These are phyloP conservation scores for Dicentrarchus labrax DNA, from an alignment of 2,113 vertebrate species.

Conservation along the genomic window DNA sequence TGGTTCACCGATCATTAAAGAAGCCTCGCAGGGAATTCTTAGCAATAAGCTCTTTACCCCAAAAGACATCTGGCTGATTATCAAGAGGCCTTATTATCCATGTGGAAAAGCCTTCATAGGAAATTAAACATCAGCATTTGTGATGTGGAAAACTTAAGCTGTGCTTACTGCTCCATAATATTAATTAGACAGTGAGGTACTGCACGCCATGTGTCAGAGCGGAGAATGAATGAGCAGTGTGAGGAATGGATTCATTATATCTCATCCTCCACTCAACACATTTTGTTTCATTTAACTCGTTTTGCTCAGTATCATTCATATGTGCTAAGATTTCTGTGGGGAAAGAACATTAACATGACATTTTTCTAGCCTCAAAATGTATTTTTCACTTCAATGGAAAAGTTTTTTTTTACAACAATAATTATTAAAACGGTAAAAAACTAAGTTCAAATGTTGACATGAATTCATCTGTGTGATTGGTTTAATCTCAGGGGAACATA, in stretches of 20 bases:
- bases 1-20: background rate
- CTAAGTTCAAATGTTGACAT: background rate
- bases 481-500: background rate
- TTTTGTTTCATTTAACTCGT: background rate
- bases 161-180: background rate
- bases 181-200: background rate
- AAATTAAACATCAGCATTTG: conserved; percentile 8
- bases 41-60: background rate
- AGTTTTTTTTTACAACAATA: background rate
- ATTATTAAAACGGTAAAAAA: background rate
- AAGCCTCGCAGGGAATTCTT: background rate
- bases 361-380: background rate
- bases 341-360: too few species aligned
- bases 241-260: background rate
- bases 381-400: background rate
- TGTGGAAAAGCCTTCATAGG: conserved; percentile 1
- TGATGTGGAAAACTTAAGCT: background rate
- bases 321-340: too few species aligned
- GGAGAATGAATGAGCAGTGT: background rate
- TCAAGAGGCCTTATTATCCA: background rate
- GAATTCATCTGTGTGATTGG: background rate
- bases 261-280: background rate
- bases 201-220: background rate
- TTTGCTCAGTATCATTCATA: background rate
- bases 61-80: conserved; percentile 20